phyloP scores from a whole-genome alignment of 2,113 vertebrate genomes.

The Varanus salvator region DNA sequence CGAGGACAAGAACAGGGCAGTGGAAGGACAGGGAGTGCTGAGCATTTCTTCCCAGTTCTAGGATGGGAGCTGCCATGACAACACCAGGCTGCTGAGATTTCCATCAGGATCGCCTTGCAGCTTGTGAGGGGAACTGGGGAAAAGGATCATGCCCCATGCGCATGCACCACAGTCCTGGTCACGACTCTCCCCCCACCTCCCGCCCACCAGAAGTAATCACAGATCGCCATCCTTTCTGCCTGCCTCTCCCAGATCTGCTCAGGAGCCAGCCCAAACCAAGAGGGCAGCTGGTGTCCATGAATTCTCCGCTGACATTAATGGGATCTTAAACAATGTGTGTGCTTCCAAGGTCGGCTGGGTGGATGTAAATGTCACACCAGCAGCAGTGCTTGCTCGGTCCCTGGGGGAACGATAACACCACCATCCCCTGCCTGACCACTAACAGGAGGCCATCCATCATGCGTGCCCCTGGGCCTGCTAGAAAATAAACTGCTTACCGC shows the following conservation, averaged over 20 bases:
- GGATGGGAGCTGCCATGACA: too few species aligned
- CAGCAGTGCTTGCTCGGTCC: background rate
- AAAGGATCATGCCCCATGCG: background rate
- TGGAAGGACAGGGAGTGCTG: too few species aligned
- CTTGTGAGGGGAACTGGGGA: too few species aligned
- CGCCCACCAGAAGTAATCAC: background rate
- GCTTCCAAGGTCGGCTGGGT: conserved; percentile 4
- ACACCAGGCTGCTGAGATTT: too few species aligned
- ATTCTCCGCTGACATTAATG: conserved; percentile 4
- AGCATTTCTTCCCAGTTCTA: too few species aligned
- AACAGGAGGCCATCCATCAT: background rate
- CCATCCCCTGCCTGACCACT: background rate
- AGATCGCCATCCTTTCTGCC: background rate
- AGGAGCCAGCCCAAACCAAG: background rate
- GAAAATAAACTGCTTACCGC: background rate
- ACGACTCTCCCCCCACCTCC: too few species aligned
- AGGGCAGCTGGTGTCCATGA: background rate
- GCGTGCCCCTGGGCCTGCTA: background rate
- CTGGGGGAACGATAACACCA: conserved; percentile 18
- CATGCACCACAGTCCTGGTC: background rate
- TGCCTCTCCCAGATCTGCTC: too few species aligned
- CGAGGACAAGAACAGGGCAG: too few species aligned
- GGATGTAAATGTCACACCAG: conserved; percentile 14
- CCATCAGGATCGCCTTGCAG: too few species aligned
- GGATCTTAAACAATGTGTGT: background rate